Conservation (phyloP, 2,888 invertebrate genomes). For the Pristionchus exspectatus region DNA sequence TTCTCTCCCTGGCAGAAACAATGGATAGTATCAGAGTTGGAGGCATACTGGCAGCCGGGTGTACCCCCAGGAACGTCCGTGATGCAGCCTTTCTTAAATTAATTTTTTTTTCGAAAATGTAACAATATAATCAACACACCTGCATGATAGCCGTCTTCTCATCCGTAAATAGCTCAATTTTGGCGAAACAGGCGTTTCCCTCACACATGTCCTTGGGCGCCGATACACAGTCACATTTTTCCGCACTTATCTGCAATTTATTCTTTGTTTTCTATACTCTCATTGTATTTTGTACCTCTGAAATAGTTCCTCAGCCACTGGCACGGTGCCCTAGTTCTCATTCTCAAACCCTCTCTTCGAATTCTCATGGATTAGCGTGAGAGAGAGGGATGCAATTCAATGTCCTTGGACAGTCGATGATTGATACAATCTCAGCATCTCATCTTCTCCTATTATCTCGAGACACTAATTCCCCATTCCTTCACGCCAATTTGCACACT, state of each 20-base stretch:
- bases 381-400: background rate
- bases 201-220: slow-evolving; percentile 62
- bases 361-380: slow-evolving; percentile 38
- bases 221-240: slow-evolving; percentile 75
- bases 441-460: slow-evolving; percentile 39
- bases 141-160: slow-evolving; percentile 76
- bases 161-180: slow-evolving; percentile 70
- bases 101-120: background rate
- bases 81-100: slow-evolving; percentile 77
- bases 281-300: background rate
- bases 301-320: background rate
- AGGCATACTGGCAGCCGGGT: slow-evolving; percentile 76
- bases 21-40: slow-evolving; percentile 75
- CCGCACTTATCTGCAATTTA: slow-evolving; percentile 55
- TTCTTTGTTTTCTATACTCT: background rate
- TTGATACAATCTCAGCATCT: slow-evolving; percentile 32
- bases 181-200: slow-evolving; percentile 70
- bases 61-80: slow-evolving; percentile 72
- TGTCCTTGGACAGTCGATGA: slow-evolving; percentile 35
- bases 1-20: slow-evolving; percentile 75
- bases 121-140: slow-evolving; percentile 60
- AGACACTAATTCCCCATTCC: slow-evolving; percentile 5
- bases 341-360: background rate
- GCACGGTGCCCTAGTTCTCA: background rate
- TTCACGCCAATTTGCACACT: background rate